Evolutionary conservation across 2,113 vertebrate genomes (phyloP), one percentile per base, ranked within the genome.

Genomic region (Apus apus): DNA sequence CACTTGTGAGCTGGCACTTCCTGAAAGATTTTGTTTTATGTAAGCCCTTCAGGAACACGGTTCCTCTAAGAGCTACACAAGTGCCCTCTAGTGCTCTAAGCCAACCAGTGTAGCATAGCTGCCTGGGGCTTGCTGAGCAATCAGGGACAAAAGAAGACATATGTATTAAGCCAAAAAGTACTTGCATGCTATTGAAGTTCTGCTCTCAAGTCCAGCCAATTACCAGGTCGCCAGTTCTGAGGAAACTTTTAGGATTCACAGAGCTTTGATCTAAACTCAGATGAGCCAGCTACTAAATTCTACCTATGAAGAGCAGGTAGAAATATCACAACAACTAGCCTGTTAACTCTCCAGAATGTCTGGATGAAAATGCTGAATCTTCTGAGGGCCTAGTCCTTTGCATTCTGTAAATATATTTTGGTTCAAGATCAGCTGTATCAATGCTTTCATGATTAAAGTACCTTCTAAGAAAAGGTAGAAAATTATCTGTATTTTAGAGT

Each of bases 11-110:
- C 12, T 30, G 43, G 40, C 23, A 57, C 2, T 2, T 70, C 9
- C 54, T 4, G 4, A 74, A 91, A 26, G 26, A 51, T 6, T 85
- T 64, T 16, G 25, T 18, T 11, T 11, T 16, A 34, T 1, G 32
- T 8, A 50, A 70, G 48, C 15, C 36, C 21, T 70, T 40, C 34
- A 67, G 61, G 16, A 91, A 5, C 10, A 1, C 32, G 0, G 1
- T 2, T 79, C 17, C 38, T 77, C 6, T 30, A 56, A 67, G 68
- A 84, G 34, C 57, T 72, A 71, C 95, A 71, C 68, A 93, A 94
- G 83, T 95, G 96, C 96, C 95, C 95, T 84, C 92, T 94, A 95
- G 88, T 67, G 96, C 89, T 90, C 79, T 23, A 34, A 86, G n/a
- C 38, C 67, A 66, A 70, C 11, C 51, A 76, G 18, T 34, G 62